These are phyloP conservation scores for Tetheella fluctuosa DNA, from an alignment of 2,888 invertebrate species.

Conservation along the genomic window DNA sequence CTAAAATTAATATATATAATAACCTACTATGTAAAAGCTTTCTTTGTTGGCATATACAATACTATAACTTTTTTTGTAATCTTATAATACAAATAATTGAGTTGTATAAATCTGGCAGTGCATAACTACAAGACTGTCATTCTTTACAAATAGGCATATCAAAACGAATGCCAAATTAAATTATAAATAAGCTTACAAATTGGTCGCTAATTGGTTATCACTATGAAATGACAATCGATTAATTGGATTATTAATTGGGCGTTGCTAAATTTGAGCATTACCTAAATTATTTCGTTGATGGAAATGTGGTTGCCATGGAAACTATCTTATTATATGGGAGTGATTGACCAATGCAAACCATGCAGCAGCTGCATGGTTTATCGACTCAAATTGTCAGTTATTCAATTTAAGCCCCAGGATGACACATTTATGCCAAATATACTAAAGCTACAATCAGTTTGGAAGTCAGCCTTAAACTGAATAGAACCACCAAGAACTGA, in stretches of 20 bases:
- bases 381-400: too few relatives aligned
- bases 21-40: too few relatives aligned
- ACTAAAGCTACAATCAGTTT: too few relatives aligned
- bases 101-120: background rate
- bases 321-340: background rate
- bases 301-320: background rate
- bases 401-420: too few relatives aligned
- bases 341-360: too few relatives aligned
- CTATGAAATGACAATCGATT: conserved; percentile 3
- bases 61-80: too few relatives aligned
- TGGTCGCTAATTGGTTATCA: conserved; percentile 6
- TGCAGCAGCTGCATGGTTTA: too few relatives aligned
- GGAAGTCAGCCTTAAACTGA: too few relatives aligned
- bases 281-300: background rate
- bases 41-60: too few relatives aligned
- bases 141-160: conserved; percentile 1
- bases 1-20: too few relatives aligned
- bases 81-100: background rate
- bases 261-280: background rate
- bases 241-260: background rate
- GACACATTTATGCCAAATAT: too few relatives aligned
- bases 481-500: too few relatives aligned
- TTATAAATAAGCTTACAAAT: conserved; percentile 3
- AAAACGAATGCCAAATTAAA: conserved; percentile 1
- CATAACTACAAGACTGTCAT: background rate